A percentile compares a stretch with the other conserved stretches of the same genome.
Conservation (phyloP, 2,113 vertebrate species). For the Corynorhinus townsendii region DNA sequence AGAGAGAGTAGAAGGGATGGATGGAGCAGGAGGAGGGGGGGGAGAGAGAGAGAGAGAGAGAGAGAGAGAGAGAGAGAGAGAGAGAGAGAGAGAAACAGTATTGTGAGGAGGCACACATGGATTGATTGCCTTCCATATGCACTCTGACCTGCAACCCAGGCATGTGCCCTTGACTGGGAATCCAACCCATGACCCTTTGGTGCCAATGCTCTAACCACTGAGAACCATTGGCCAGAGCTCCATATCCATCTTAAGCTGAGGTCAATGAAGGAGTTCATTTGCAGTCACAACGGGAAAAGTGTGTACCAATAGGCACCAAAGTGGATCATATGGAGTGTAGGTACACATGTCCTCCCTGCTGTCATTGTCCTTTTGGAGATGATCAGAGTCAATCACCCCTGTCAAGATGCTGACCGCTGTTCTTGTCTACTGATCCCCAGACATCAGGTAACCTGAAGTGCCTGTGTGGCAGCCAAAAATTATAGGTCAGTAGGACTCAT, state of each 20-base stretch:
- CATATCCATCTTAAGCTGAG: background rate
- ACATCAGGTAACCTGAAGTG: background rate
- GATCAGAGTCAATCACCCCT: background rate
- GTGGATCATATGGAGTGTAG: background rate
- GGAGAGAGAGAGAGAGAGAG: no score
- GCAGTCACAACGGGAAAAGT: background rate
- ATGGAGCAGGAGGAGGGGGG: no score
- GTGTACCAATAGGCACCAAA: background rate
- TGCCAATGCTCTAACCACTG: no score
- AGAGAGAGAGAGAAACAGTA: no score
- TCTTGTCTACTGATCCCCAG: background rate
- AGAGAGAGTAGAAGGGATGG: no score
- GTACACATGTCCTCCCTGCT: background rate
- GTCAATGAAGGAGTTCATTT: background rate
- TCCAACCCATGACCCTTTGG: no score
- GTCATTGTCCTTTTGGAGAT: background rate
- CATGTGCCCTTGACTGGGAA: no score
- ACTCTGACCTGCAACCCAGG: no score
- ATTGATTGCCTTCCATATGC: no score
- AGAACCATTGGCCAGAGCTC: no score
- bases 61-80: no score
- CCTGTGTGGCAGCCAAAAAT: background rate
- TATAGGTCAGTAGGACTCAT: background rate
- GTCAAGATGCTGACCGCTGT: background rate
- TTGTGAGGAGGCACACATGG: no score